These are phyloP conservation scores for Rynchops niger DNA, from an alignment of 2,113 vertebrate species.

Conservation along the genomic window DNA sequence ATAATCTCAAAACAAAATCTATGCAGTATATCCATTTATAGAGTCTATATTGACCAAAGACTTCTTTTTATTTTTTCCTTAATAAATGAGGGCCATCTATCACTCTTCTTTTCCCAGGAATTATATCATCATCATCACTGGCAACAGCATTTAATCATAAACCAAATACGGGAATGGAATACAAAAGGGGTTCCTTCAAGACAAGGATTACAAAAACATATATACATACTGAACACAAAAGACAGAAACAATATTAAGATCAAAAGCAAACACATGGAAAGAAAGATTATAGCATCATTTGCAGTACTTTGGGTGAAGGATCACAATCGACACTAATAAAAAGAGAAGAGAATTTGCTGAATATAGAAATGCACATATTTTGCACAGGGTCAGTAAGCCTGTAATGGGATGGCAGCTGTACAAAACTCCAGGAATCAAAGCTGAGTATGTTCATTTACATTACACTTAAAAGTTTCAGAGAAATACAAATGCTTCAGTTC, in stretches of 20 bases:
- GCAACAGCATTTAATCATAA: slow-evolving; percentile 61
- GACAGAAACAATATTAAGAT: not conserved
- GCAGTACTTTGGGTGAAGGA: not conserved
- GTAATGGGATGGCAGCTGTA: not conserved
- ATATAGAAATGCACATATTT: not conserved
- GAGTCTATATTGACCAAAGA: not conserved
- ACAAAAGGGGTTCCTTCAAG: slow-evolving; percentile 34
- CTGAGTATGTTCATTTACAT: not conserved
- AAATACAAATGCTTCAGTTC: not conserved
- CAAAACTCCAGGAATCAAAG: not conserved
- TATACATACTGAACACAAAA: slow-evolving; percentile 49
- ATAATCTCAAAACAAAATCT: not conserved
- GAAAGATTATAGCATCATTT: not conserved
- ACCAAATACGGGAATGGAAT: slow-evolving; percentile 8
- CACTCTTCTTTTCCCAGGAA: not conserved
- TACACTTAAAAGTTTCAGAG: not conserved
- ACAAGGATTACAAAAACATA: slow-evolving; percentile 49
- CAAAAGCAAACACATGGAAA: not conserved
- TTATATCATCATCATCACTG: not conserved
- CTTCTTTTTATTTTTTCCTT: not conserved
- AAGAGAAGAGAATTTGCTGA: not conserved
- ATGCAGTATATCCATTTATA: not conserved
- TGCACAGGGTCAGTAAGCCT: not conserved
- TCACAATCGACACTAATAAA: not conserved
- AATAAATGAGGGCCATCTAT: not conserved